Percentiles rank a stretch among this genome's conserved stretches.
These are phyloP conservation scores for Agelastica alni DNA, from an alignment of 2,888 invertebrate species.

Conservation along the genomic window DNA sequence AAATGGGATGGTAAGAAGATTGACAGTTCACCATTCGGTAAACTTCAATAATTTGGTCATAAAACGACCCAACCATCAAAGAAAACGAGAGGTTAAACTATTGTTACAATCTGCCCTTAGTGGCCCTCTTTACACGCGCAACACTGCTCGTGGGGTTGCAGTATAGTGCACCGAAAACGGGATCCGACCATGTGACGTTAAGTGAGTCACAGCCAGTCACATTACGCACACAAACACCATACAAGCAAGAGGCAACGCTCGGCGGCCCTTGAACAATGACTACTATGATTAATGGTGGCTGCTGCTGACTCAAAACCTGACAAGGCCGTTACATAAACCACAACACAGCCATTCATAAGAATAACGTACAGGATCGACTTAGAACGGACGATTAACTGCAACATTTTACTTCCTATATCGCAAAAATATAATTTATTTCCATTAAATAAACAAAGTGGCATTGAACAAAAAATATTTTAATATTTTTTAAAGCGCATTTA, in stretches of 20 bases:
- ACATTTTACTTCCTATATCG: not conserved
- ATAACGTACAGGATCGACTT: conserved; percentile 19
- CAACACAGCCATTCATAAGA: conserved; percentile 40
- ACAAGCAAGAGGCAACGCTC: conserved; percentile 42
- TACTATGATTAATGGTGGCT: conserved; percentile 53
- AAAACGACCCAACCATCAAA: too few relatives aligned
- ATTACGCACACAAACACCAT: conserved; percentile 11
- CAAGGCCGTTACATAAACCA: conserved; percentile 52
- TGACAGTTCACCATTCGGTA: too few relatives aligned
- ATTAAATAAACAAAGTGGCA: too few relatives aligned
- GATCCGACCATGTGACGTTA: conserved; percentile 22
- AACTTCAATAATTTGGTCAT: too few relatives aligned
- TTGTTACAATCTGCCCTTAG: too few relatives aligned
- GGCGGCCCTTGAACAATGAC: conserved; percentile 53
- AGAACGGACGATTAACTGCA: conserved; percentile 1
- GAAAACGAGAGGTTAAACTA: too few relatives aligned
- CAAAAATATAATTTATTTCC: too few relatives aligned
- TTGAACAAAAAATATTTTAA: too few relatives aligned
- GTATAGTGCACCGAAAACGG: conserved; percentile 8
- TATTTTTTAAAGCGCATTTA: too few relatives aligned
- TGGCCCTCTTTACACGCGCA: too few relatives aligned
- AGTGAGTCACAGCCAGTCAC: conserved; percentile 37
- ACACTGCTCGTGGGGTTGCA: conserved; percentile 10
- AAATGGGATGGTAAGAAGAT: too few relatives aligned
- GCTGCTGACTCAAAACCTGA: conserved; percentile 53